Base-by-base conservation (phyloP, 2,888 invertebrate genomes). In the Zygothrica quintamaculata region DNA sequence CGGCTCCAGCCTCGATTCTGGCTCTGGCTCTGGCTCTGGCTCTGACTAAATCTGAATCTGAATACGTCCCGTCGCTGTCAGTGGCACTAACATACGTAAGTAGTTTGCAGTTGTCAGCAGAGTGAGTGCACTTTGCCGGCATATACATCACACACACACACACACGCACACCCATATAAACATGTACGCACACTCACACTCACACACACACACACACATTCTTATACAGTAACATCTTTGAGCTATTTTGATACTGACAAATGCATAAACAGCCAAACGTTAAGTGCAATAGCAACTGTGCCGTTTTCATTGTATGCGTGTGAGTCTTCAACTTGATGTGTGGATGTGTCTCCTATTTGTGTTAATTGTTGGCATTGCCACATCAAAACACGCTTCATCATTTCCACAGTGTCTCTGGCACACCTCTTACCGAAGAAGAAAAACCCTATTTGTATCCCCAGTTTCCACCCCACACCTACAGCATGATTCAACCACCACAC, bases 101-200 rank as follows among this genome's bases (percentile, higher is more conserved):
- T 87, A 81, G 81, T 70, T 87, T 69, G 69, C 79, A 81, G 85
- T 84, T 87, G 87, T 84, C 79, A 85, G 79, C 69, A 65, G 56
- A 77, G 72, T 75, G 67, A 80, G 85, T 81, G 81, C 87, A 75
- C 82, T 87, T 82, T 81, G 59, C 57, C 40, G 61, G 60, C 50
- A 36, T 52, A 58, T 15, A 46, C 15, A 8, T 31, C 16, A 9
- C 31, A 13, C 55, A 31, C 50, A 40, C 33, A 61, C 36, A 53
- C 34, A 9, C 52, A 60, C 16, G 34, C 50, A 39, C 26, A 5
- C 11, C 11, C 46, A 33, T 29, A 36, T 42, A 13, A 31, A 9
- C 8, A 34, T 18, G 16, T 34, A 39, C 51, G 15, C 37, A 8
- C 8, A 16, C 13, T 26, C 22, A 12, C 25, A 0, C 29, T 43